Evolutionary conservation across 2,797 vertebrate species (phyloP).

Genomic region (Scarus forsteni): DNA sequence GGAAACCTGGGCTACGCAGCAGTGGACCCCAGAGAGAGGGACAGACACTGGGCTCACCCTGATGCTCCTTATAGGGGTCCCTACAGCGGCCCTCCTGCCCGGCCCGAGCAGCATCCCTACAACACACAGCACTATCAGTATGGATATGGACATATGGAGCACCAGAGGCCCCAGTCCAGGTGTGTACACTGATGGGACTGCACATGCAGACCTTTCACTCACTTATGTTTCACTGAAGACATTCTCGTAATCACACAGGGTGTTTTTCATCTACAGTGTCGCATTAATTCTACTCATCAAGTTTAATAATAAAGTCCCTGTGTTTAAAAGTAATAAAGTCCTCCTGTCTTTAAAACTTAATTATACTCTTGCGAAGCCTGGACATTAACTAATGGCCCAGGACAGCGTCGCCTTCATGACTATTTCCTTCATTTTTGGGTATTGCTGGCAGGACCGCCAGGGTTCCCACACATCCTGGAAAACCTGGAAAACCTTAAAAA

Average conservation of each 20-base stretch:
- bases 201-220: neutral
- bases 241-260: neutral
- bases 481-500: no score
- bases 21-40: slow-evolving; percentile 60
- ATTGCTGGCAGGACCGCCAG: no score
- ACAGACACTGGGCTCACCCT: slow-evolving; percentile 53
- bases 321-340: no score
- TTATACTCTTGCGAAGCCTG: no score
- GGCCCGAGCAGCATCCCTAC: slow-evolving; percentile 58
- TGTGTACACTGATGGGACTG: slow-evolving; percentile 37
- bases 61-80: slow-evolving; percentile 57
- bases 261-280: no score
- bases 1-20: slow-evolving; percentile 48
- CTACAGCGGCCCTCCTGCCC: slow-evolving; percentile 47
- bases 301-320: no score
- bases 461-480: no score
- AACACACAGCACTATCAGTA: slow-evolving; percentile 54
- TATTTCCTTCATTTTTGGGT: no score
- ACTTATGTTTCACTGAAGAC: neutral
- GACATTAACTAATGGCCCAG: no score
- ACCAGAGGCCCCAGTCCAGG: slow-evolving; percentile 74
- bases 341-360: no score
- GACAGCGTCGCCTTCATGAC: no score
- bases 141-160: slow-evolving; percentile 46
- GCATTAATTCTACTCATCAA: no score